phyloP scores from a whole-genome alignment of 2,888 invertebrate genomes.

The Erebia palarica region DNA sequence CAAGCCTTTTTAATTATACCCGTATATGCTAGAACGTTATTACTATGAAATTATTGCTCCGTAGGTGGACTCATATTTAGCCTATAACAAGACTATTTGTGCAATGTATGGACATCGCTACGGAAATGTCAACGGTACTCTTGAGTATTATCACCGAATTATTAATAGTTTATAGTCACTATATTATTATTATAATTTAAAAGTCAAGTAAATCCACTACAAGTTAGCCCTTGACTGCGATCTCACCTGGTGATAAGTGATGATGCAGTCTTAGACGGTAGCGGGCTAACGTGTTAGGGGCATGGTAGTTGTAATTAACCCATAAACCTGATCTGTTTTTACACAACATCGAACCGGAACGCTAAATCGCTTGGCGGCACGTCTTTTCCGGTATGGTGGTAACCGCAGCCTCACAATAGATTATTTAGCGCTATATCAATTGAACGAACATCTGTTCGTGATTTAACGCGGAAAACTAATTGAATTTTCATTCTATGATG shows the following conservation, averaged over 20 bases:
- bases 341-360: neutral
- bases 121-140: constrained; percentile 7
- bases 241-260: no score
- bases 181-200: neutral
- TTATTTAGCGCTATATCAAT: neutral
- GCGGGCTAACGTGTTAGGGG: no score
- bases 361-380: neutral
- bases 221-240: no score
- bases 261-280: no score
- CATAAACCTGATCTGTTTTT: no score
- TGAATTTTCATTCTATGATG: no score
- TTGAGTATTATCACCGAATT: neutral
- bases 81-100: neutral
- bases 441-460: no score
- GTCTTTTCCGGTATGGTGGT: no score
- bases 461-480: no score
- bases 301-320: no score
- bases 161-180: neutral
- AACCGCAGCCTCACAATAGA: no score
- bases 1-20: constrained; percentile 26
- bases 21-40: constrained; percentile 6
- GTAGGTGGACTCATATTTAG: constrained; percentile 9
- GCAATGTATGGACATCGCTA: neutral
- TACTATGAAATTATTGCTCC: constrained; percentile 23
- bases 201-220: no score